phyloP scores from a whole-genome alignment of 2,113 vertebrate species.

The Dunckerocampus dactyliophorus region DNA sequence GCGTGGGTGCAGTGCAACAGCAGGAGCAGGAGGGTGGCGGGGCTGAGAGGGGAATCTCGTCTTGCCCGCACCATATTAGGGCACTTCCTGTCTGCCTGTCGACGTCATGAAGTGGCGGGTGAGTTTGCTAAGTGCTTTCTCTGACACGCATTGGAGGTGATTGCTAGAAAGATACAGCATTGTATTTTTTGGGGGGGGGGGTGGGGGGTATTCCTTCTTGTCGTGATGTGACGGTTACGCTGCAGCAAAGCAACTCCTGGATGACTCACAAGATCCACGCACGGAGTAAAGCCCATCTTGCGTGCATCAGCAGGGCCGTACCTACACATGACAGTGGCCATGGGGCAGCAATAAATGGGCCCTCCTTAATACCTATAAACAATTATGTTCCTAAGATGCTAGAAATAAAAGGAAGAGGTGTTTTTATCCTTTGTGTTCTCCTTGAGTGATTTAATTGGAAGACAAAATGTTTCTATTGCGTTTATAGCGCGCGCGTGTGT shows the following conservation, averaged over 20 bases:
- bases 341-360: neutral
- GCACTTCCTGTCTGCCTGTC: constrained; percentile 44
- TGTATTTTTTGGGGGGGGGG: too few species aligned
- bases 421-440: too few species aligned
- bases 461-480: neutral
- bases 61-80: constrained; percentile 59
- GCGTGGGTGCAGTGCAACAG: constrained; percentile 39
- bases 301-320: too few species aligned
- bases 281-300: too few species aligned
- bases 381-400: too few species aligned
- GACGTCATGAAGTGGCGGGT: constrained; percentile 1
- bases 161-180: too few species aligned
- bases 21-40: constrained; percentile 11
- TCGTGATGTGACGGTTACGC: too few species aligned
- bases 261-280: neutral
- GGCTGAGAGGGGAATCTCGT: constrained; percentile 34
- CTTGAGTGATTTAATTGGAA: neutral
- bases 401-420: neutral
- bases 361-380: too few species aligned
- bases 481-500: neutral
- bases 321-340: too few species aligned
- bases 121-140: neutral
- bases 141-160: neutral
- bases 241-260: neutral
- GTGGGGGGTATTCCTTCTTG: too few species aligned